A percentile compares a stretch with the other conserved stretches of the same genome.
Conservation (phyloP, 2,113 vertebrate species). For the Salminus brasiliensis region DNA sequence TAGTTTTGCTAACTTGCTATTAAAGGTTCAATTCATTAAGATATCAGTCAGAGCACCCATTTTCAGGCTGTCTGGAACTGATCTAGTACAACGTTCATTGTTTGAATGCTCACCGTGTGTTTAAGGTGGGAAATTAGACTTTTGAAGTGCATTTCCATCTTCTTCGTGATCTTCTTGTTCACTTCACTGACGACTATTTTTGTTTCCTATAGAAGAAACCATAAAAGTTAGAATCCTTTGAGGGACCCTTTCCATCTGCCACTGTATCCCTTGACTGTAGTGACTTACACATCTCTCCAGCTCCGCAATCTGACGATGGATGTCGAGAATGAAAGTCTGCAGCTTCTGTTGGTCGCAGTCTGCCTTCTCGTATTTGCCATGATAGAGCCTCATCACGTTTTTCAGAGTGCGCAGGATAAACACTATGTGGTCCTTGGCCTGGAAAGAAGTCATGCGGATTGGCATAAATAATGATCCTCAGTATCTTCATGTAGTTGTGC, state of each 20-base stretch:
- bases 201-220: not conserved
- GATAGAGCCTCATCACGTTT: not conserved
- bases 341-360: constrained; percentile 26
- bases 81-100: too few relatives aligned
- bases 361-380: not conserved
- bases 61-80: not conserved
- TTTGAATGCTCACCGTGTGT: not conserved
- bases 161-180: constrained; percentile 9
- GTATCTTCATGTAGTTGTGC: too few relatives aligned
- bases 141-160: constrained; percentile 35
- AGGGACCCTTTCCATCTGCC: not conserved
- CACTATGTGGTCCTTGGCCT: constrained; percentile 22
- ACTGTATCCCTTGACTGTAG: too few relatives aligned
- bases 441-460: not conserved
- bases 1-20: too few relatives aligned
- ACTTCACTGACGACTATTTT: not conserved
- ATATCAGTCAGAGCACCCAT: too few relatives aligned
- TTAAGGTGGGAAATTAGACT: constrained; percentile 23
- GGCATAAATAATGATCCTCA: too few relatives aligned
- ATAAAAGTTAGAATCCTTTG: not conserved
- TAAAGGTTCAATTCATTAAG: too few relatives aligned
- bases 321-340: constrained; percentile 29
- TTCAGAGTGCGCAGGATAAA: constrained; percentile 23
- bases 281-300: constrained; percentile 36
- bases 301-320: constrained; percentile 34